phyloP scores from a whole-genome alignment of 2,797 vertebrate genomes.

The Anabas testudineus region DNA sequence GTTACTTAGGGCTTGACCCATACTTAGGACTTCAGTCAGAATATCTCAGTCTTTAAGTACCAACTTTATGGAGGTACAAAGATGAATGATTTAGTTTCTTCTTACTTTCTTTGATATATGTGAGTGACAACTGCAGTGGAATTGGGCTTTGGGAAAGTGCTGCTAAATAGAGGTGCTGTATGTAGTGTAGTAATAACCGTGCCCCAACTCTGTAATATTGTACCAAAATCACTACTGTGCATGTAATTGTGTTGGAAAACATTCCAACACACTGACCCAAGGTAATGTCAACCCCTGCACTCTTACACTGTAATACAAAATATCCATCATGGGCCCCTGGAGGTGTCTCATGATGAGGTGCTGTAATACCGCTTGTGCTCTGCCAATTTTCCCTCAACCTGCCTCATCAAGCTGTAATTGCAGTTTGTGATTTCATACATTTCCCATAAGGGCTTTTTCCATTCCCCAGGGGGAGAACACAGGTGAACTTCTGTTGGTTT shows the following conservation, averaged over 20 bases:
- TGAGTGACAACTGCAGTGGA: too few relatives aligned
- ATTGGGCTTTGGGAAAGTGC: neutral
- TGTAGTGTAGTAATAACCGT: neutral
- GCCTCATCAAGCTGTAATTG: conserved; percentile 65
- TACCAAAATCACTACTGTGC: conserved; percentile 1
- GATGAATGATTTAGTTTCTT: too few relatives aligned
- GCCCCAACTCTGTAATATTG: neutral
- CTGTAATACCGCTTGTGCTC: conserved; percentile 52
- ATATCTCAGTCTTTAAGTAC: too few relatives aligned
- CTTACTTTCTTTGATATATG: too few relatives aligned
- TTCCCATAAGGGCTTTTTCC: conserved; percentile 39
- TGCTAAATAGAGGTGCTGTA: neutral
- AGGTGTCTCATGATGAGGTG: conserved; percentile 58
- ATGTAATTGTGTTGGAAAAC: conserved; percentile 19
- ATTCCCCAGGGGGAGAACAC: neutral
- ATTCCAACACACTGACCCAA: conserved; percentile 41
- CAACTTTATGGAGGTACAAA: too few relatives aligned
- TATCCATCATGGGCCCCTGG: conserved; percentile 57
- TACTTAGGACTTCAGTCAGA: too few relatives aligned
- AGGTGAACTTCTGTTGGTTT: conserved; percentile 18
- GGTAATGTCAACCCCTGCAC: conserved; percentile 38
- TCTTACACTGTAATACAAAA: conserved; percentile 50
- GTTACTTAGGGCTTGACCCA: too few relatives aligned
- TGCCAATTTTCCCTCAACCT: conserved; percentile 46
- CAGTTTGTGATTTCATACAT: conserved; percentile 48